These are phyloP conservation scores for Protonemura montana DNA, from an alignment of 2,888 invertebrate genomes.

Conservation along the genomic window DNA sequence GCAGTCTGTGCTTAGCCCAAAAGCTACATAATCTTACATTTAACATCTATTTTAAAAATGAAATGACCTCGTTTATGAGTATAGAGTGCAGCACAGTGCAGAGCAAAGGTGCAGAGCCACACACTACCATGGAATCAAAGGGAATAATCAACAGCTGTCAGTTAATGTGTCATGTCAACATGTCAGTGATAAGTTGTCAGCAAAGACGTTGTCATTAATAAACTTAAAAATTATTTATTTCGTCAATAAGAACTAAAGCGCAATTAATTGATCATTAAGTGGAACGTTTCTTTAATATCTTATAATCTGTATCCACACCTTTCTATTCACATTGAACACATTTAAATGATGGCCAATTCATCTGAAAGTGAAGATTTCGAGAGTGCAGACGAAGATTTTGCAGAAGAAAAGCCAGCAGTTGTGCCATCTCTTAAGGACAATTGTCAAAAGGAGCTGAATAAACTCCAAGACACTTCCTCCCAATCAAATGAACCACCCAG, in stretches of 20 bases:
- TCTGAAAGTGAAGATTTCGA: conserved; percentile 81
- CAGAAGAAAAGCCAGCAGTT: conserved; percentile 54
- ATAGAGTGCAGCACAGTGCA: neutral
- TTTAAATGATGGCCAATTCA: conserved; percentile 55
- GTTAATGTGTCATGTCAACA: neutral
- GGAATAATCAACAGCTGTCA: neutral
- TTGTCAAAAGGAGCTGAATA: conserved; percentile 30
- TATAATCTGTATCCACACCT: too few relatives aligned
- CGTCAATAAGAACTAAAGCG: too few relatives aligned
- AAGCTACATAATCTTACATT: neutral
- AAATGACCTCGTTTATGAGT: neutral
- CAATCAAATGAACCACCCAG: neutral
- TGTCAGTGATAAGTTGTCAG: neutral
- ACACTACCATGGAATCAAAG: neutral
- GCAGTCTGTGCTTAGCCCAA: neutral
- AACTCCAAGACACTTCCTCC: neutral
- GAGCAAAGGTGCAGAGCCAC: too few relatives aligned
- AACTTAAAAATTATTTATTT: too few relatives aligned
- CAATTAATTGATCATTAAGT: too few relatives aligned
- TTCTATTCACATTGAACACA: too few relatives aligned
- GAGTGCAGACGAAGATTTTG: conserved; percentile 76
- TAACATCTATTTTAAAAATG: neutral
- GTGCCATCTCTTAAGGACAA: neutral
- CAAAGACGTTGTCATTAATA: too few relatives aligned
- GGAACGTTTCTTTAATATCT: too few relatives aligned